phyloP scores from a whole-genome alignment of 2,113 vertebrate genomes.

The Callopanchax toddi region DNA sequence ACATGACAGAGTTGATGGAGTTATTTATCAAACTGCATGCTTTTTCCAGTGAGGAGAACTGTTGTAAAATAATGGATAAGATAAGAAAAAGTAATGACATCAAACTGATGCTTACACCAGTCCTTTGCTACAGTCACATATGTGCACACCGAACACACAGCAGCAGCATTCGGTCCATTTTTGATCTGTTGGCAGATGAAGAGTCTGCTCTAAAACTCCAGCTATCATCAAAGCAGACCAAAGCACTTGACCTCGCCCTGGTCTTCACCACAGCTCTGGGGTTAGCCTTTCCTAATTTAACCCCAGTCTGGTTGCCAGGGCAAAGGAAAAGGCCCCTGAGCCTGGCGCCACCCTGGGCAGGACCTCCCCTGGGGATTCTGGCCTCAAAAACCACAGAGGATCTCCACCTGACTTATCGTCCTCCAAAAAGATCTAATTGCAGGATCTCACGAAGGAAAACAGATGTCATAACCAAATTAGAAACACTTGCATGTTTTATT shows the following conservation, averaged over 20 bases:
- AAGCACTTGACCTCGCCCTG: slow-evolving; percentile 72
- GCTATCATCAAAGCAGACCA: slow-evolving; percentile 69
- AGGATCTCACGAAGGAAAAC: slow-evolving; percentile 4
- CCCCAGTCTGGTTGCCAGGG: slow-evolving; percentile 51
- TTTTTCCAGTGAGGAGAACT: too few relatives aligned
- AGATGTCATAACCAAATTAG: slow-evolving; percentile 3
- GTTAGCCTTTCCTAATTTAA: slow-evolving; percentile 75
- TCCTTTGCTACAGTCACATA: not conserved
- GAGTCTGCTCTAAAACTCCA: slow-evolving; percentile 39
- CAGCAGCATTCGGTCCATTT: not conserved
- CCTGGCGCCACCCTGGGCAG: slow-evolving; percentile 60
- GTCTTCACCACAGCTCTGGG: slow-evolving; percentile 64
- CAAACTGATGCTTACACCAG: too few relatives aligned
- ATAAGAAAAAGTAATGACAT: too few relatives aligned
- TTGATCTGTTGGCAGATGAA: slow-evolving; percentile 5
- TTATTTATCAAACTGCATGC: too few relatives aligned
- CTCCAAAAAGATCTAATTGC: slow-evolving; percentile 29
- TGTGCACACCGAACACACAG: not conserved
- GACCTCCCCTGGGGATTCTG: slow-evolving; percentile 62
- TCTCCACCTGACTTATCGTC: slow-evolving; percentile 48
- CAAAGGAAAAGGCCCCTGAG: slow-evolving; percentile 42
- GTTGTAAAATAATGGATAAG: too few relatives aligned
- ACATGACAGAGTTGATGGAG: too few relatives aligned
- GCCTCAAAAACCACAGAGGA: slow-evolving; percentile 50
- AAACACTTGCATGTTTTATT: not conserved